phyloP scores from a whole-genome alignment of 2,113 vertebrate genomes.

The Pipra filicauda region DNA sequence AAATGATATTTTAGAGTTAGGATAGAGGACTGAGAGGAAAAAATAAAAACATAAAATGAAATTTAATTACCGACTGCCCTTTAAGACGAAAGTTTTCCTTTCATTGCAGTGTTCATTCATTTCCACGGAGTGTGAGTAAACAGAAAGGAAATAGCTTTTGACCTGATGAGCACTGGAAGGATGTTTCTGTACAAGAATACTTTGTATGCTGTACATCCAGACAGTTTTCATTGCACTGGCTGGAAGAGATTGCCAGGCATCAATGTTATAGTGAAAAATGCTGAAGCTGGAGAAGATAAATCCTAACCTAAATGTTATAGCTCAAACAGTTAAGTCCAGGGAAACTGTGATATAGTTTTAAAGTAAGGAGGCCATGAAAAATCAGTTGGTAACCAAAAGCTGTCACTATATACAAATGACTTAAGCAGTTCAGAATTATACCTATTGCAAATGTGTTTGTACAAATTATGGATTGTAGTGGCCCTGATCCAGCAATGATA shows the following conservation, averaged over 20 bases:
- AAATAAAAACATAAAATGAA: background rate
- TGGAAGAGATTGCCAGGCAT: constrained; percentile 14
- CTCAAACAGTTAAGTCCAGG: background rate
- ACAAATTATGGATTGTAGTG: background rate
- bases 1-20: background rate
- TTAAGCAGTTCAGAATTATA: background rate
- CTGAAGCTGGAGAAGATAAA: constrained; percentile 34
- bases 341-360: background rate
- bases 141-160: constrained; percentile 57
- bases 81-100: background rate
- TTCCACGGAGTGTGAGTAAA: constrained; percentile 34
- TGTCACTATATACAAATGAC: background rate
- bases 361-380: background rate
- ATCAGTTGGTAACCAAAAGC: background rate
- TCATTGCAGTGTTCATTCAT: constrained; percentile 21
- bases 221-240: constrained; percentile 24
- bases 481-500: background rate
- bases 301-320: background rate
- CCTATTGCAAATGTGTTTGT: background rate
- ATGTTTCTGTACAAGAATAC: constrained; percentile 44
- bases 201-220: constrained; percentile 46
- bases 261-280: constrained; percentile 12
- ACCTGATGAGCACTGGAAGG: background rate
- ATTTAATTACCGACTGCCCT: background rate
- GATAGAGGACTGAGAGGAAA: background rate